Evolutionary conservation across 2,888 invertebrate species (phyloP).

Genomic region (Plutella xylostella): DNA sequence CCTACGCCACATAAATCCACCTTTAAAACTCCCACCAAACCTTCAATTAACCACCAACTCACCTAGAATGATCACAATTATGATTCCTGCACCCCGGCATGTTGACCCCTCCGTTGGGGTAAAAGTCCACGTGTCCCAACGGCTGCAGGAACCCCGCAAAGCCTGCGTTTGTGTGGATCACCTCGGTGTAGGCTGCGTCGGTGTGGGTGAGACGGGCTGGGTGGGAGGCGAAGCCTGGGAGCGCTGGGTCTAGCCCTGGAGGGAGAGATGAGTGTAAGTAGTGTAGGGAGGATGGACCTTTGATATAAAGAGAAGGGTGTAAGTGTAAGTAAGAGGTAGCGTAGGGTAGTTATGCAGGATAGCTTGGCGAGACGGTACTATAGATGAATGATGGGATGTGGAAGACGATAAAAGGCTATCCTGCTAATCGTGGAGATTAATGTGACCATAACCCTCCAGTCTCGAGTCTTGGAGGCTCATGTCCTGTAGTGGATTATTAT

Average conservation of each 20-base stretch:
- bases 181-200: conserved; percentile 27
- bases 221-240: conserved; percentile 26
- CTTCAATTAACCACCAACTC: not conserved
- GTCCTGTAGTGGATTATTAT: no score
- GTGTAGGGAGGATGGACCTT: no score
- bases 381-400: no score
- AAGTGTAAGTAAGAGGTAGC: no score
- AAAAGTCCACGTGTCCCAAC: conserved; percentile 31
- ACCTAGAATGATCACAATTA: conserved; percentile 30
- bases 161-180: conserved; percentile 33
- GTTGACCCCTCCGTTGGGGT: conserved; percentile 31
- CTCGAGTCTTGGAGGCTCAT: no score
- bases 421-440: no score
- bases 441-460: no score
- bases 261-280: no score
- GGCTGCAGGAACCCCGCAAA: conserved; percentile 23
- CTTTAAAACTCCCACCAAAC: not conserved
- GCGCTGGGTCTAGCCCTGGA: conserved; percentile 33
- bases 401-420: no score
- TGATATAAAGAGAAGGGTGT: no score
- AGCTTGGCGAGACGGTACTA: no score
- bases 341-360: no score
- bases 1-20: not conserved
- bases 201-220: conserved; percentile 19
- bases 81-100: conserved; percentile 30